Evolutionary conservation across 2,113 vertebrate species (phyloP).

Genomic region (Puntigrus tetrazona): DNA sequence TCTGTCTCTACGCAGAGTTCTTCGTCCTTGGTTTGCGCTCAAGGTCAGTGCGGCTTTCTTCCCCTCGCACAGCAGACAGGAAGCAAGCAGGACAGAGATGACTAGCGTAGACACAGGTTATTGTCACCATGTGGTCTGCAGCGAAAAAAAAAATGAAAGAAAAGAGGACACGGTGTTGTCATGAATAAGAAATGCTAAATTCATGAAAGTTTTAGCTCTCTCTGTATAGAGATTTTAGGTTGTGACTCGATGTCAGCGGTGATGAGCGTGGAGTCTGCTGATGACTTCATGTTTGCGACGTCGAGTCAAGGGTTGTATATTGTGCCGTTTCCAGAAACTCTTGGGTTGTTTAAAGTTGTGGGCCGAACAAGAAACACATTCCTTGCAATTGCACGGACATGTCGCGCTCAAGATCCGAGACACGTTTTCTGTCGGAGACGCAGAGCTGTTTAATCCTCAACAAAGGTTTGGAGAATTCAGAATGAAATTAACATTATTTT

Average conservation of each 20-base stretch:
- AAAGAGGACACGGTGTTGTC: constrained; percentile 61
- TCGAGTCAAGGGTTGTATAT: constrained; percentile 48
- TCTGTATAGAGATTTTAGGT: constrained; percentile 70
- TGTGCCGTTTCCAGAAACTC: constrained; percentile 29
- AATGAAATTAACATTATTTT: constrained; percentile 70
- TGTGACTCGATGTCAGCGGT: constrained; percentile 72
- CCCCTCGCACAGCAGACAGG: neutral
- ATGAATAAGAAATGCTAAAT: constrained; percentile 76
- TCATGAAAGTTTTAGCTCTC: constrained; percentile 74
- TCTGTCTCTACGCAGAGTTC: constrained; percentile 21
- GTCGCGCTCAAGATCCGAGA: neutral
- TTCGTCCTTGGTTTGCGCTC: constrained; percentile 45
- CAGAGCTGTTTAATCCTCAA: constrained; percentile 29
- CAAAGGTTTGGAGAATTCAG: constrained; percentile 33
- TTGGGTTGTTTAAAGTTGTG: neutral
- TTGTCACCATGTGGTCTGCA: constrained; percentile 52
- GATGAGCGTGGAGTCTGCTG: constrained; percentile 64
- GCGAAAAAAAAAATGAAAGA: constrained; percentile 37
- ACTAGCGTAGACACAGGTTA: constrained; percentile 4
- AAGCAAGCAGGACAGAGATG: constrained; percentile 32
- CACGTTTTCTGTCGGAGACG: neutral
- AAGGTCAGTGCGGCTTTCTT: constrained; percentile 46
- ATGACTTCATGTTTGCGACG: constrained; percentile 62
- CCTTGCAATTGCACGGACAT: neutral
- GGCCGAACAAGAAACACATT: neutral